phyloP scores from a whole-genome alignment of 2,113 vertebrate species.

The Protobothrops mucrosquamatus region DNA sequence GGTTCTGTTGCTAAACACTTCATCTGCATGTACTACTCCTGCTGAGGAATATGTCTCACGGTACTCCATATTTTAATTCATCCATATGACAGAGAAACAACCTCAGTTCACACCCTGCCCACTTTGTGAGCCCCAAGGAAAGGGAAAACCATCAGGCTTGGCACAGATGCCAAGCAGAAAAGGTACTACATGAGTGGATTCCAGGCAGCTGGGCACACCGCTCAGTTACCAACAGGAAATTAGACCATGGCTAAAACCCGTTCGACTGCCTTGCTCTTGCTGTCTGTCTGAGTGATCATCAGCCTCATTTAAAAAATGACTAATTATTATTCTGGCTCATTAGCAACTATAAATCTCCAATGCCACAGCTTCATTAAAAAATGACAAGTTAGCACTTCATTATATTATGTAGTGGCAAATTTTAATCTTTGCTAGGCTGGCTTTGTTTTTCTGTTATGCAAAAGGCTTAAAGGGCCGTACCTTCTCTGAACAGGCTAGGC shows the following conservation, averaged over 20 bases:
- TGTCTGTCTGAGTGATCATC: constrained; percentile 67
- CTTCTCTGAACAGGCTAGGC: background rate
- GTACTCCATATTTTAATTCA: fast-evolving
- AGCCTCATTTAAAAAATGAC: constrained; percentile 74
- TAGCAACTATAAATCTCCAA: constrained; percentile 77
- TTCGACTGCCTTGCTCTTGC: constrained; percentile 31
- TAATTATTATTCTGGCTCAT: constrained; percentile 80
- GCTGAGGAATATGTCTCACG: background rate
- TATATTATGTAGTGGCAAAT: constrained; percentile 50
- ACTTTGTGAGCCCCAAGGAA: fast-evolving
- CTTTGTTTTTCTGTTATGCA: background rate
- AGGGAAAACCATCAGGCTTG: constrained; percentile 7
- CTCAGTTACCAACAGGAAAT: constrained; percentile 51
- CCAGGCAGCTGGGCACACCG: constrained; percentile 43
- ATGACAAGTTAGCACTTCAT: constrained; percentile 78
- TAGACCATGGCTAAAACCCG: constrained; percentile 51
- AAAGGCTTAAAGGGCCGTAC: background rate
- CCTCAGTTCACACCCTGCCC: fast-evolving
- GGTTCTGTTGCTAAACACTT: fast-evolving
- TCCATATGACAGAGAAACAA: background rate
- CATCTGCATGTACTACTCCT: fast-evolving
- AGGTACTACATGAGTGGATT: constrained; percentile 6
- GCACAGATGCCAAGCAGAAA: background rate
- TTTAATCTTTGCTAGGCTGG: background rate
- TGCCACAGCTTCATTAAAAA: constrained; percentile 75